phyloP scores from a whole-genome alignment of 2,797 vertebrate genomes.

The Pangasius mekongensis region DNA sequence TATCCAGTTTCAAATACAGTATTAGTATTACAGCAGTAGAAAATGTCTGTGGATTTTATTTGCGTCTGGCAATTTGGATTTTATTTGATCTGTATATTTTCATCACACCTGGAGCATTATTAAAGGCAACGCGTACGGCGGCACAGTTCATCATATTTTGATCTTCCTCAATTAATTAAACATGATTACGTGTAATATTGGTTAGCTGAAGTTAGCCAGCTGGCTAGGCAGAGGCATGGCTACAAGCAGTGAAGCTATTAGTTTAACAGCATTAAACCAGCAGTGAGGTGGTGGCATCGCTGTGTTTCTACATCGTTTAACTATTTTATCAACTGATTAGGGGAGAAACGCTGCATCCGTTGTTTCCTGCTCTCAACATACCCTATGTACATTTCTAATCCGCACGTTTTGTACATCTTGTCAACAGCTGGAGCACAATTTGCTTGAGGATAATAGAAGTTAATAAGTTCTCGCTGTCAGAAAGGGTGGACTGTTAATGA shows the following conservation, averaged over 20 bases:
- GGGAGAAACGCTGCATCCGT: neutral
- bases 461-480: neutral
- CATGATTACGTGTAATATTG: neutral
- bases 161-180: neutral
- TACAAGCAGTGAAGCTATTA: neutral
- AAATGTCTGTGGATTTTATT: neutral
- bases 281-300: neutral
- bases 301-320: neutral
- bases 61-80: neutral
- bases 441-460: neutral
- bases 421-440: neutral
- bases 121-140: neutral
- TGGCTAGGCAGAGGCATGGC: neutral
- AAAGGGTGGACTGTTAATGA: neutral
- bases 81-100: neutral
- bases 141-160: too few relatives aligned
- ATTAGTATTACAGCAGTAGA: neutral
- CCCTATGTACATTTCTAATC: neutral
- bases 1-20: neutral
- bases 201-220: neutral
- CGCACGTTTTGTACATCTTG: neutral
- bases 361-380: neutral
- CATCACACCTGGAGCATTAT: neutral
- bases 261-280: neutral
- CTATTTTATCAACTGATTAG: neutral